Conservation (phyloP, 2,888 invertebrate species). For the Lasioglossum morio region DNA sequence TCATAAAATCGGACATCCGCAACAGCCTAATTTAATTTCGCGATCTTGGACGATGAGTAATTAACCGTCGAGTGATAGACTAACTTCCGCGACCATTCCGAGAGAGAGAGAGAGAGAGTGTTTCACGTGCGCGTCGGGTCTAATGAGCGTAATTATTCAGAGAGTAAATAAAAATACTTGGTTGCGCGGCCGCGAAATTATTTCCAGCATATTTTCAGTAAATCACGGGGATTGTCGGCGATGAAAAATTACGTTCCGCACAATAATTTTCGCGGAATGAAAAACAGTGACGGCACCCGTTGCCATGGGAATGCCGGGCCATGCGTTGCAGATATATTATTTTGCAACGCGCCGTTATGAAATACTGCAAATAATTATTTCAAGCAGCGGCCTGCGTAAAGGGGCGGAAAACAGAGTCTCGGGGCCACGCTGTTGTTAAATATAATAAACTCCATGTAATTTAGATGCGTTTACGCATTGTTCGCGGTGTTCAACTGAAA, state of each 20-base stretch:
- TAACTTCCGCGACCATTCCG: neutral
- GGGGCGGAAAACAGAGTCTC: neutral
- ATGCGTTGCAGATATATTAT: neutral
- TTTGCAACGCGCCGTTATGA: conserved; percentile 5
- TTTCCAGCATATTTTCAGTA: neutral
- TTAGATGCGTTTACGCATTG: neutral
- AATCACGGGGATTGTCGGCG: neutral
- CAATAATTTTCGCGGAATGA: neutral
- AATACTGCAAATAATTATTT: conserved; percentile 30
- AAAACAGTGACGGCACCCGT: neutral
- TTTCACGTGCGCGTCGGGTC: neutral
- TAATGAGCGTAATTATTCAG: neutral
- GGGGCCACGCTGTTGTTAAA: neutral
- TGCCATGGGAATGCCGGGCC: neutral
- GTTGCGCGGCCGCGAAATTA: neutral
- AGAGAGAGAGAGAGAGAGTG: too few species aligned
- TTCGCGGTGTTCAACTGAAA: neutral
- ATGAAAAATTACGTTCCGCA: conserved; percentile 18
- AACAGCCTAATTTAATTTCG: neutral
- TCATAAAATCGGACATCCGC: too few species aligned
- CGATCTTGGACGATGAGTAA: neutral
- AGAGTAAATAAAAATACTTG: neutral
- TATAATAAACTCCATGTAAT: neutral
- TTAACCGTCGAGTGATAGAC: neutral
- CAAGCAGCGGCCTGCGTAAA: neutral